These are phyloP conservation scores for Tinamus guttatus DNA, from an alignment of 2,113 vertebrate genomes.

Conservation along the genomic window DNA sequence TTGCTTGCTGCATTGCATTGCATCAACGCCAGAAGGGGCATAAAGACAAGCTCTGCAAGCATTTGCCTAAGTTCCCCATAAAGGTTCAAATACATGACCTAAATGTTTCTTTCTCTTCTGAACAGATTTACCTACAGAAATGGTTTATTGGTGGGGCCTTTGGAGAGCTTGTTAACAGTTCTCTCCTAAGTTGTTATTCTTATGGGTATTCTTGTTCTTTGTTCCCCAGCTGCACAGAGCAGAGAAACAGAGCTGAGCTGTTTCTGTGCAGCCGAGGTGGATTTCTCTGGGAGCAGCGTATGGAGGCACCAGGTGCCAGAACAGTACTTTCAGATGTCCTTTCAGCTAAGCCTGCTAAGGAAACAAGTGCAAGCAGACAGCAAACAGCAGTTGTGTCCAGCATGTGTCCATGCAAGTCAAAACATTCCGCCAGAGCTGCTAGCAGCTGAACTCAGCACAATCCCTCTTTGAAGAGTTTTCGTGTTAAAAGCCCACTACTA, in stretches of 20 bases:
- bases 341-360: slow-evolving; percentile 31
- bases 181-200: neutral
- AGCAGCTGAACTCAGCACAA: neutral
- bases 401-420: neutral
- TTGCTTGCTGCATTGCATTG: neutral
- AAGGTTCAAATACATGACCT: neutral
- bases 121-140: neutral
- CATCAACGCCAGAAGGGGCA: neutral
- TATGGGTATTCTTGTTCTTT: neutral
- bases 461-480: neutral
- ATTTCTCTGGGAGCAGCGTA: slow-evolving; percentile 15
- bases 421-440: neutral
- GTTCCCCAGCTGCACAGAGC: neutral
- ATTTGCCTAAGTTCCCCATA: neutral
- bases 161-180: neutral
- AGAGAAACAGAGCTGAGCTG: neutral
- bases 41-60: neutral
- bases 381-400: slow-evolving; percentile 22
- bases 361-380: neutral
- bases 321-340: slow-evolving; percentile 14
- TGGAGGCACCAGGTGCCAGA: slow-evolving; percentile 12
- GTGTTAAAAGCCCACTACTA: slow-evolving; percentile 5
- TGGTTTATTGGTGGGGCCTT: neutral
- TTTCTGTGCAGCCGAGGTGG: neutral
- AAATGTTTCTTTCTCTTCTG: neutral